Conservation (phyloP, 1,140 invertebrate species). For the Orchesella cincta region DNA sequence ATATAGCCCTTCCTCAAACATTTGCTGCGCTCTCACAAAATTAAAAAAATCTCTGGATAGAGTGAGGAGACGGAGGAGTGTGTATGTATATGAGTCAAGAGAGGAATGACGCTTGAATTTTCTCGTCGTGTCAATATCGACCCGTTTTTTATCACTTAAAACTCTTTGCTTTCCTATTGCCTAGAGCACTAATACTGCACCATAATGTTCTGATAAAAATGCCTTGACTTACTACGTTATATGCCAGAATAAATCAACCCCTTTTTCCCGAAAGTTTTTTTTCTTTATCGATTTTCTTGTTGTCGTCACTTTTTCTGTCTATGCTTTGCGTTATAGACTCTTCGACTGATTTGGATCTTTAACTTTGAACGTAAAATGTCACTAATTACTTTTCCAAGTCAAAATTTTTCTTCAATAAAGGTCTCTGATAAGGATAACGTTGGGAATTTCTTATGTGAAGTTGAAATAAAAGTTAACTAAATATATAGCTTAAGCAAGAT, state of each 20-base stretch:
- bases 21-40: background rate
- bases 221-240: too few species aligned
- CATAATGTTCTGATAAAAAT: conserved; percentile 22
- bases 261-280: background rate
- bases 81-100: conserved; percentile 1
- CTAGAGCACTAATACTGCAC: background rate
- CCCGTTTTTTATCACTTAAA: conserved; percentile 28
- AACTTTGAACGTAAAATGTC: too few species aligned
- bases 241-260: background rate
- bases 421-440: too few species aligned
- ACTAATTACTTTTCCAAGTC: too few species aligned
- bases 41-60: conserved; percentile 18
- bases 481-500: too few species aligned
- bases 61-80: conserved; percentile 8
- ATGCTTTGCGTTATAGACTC: background rate
- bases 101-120: conserved; percentile 21
- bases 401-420: too few species aligned
- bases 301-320: background rate
- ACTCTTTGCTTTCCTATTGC: conserved; percentile 6
- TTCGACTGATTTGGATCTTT: too few species aligned
- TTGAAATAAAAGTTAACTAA: too few species aligned
- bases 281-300: conserved; percentile 5
- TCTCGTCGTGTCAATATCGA: conserved; percentile 27
- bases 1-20: conserved; percentile 6
- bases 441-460: too few species aligned